These are phyloP conservation scores for Tetanocera ferruginea DNA, from an alignment of 2,888 invertebrate genomes.

Conservation along the genomic window DNA sequence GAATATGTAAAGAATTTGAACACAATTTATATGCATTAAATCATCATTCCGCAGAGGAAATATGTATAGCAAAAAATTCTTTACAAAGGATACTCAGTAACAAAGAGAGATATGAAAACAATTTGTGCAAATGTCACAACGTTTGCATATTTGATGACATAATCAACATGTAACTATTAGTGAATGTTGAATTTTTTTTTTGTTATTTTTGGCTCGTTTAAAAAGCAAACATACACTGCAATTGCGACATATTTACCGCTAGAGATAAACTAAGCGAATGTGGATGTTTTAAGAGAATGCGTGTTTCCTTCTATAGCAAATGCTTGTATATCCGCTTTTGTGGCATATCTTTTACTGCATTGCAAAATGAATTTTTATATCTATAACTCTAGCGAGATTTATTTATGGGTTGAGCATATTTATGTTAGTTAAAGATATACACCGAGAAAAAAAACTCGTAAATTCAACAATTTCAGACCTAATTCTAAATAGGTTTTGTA, in stretches of 20 bases:
- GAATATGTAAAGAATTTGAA: too few species aligned
- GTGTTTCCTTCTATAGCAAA: background rate
- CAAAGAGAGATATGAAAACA: background rate
- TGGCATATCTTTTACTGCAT: background rate
- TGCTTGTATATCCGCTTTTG: background rate
- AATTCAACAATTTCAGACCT: too few species aligned
- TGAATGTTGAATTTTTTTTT: background rate
- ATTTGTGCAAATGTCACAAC: background rate
- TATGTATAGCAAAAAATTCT: background rate
- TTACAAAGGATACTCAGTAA: background rate
- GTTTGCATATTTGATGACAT: constrained; percentile 25
- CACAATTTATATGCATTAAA: too few species aligned
- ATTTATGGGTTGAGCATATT: too few species aligned
- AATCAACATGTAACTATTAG: constrained; percentile 6
- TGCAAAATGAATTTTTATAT: too few species aligned
- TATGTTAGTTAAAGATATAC: too few species aligned
- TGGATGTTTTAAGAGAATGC: background rate
- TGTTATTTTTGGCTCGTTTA: background rate
- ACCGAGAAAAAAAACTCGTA: too few species aligned
- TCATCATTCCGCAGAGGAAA: background rate
- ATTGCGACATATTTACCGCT: background rate
- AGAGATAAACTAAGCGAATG: background rate
- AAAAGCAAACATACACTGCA: background rate
- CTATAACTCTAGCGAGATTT: background rate
- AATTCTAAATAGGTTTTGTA: too few species aligned